Percentiles rank a stretch among this genome's conserved stretches.
Evolutionary conservation across 1,140 invertebrate genomes (phyloP).

Genomic region (Euura lappo): DNA sequence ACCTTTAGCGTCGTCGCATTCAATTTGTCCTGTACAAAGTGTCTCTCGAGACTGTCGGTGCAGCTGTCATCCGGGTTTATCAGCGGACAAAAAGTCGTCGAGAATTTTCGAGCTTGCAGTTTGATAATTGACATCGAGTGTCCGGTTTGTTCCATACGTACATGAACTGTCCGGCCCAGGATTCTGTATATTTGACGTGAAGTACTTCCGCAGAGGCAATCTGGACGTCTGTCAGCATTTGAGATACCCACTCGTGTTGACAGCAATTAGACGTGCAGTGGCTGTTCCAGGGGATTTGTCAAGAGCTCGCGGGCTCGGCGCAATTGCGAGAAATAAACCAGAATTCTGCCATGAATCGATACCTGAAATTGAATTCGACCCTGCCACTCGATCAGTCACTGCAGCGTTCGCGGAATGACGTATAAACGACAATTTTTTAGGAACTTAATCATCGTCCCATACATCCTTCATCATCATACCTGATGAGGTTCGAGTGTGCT

Average conservation of each 20-base stretch:
- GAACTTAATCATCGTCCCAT: no score
- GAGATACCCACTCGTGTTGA: not conserved
- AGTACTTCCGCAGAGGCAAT: slow-evolving; percentile 1
- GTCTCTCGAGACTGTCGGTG: no score
- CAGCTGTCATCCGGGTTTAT: no score
- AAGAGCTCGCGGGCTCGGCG: not conserved
- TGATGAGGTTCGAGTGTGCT: no score
- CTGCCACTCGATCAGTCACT: not conserved
- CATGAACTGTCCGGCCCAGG: not conserved
- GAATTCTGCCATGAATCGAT: not conserved
- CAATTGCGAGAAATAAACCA: not conserved
- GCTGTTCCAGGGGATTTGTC: not conserved
- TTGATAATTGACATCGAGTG: slow-evolving; percentile 1
- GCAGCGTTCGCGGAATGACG: not conserved
- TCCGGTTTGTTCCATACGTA: not conserved
- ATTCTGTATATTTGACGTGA: slow-evolving; percentile 7
- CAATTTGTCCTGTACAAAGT: no score
- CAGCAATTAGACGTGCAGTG: slow-evolving; percentile 6
- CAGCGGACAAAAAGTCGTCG: not conserved
- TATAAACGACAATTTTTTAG: not conserved
- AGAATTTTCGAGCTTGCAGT: not conserved
- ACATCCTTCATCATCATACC: no score
- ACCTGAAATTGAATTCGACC: not conserved
- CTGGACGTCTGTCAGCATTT: not conserved
- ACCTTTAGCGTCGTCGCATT: no score